A percentile compares a stretch with the other conserved stretches of the same genome.
phyloP scores from a whole-genome alignment of 2,797 vertebrate genomes.

The Centroberyx gerrardi region DNA sequence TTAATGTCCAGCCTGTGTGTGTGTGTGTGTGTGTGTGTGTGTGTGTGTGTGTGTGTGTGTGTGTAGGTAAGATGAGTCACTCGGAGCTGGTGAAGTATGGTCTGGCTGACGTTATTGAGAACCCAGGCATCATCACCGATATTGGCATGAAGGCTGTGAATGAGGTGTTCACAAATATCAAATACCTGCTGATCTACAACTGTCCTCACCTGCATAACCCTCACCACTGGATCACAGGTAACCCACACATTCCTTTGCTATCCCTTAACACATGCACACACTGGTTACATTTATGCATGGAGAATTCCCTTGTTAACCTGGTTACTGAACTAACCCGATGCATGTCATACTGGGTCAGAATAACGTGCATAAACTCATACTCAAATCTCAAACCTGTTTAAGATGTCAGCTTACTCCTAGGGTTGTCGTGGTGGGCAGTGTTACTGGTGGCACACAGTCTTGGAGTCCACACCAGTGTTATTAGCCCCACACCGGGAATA shows the following conservation, averaged over 20 bases:
- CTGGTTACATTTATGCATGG: too few species aligned
- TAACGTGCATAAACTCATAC: too few species aligned
- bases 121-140: slow-evolving; percentile 99
- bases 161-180: slow-evolving; percentile 98
- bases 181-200: slow-evolving; percentile 98
- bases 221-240: slow-evolving; percentile 99
- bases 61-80: slow-evolving; percentile 96
- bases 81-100: slow-evolving; percentile 97
- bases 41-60: slow-evolving; percentile 10
- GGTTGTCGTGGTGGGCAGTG: too few species aligned
- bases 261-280: too few species aligned
- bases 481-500: too few species aligned
- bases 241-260: neutral
- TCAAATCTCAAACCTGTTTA: too few species aligned
- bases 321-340: too few species aligned
- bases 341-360: too few species aligned
- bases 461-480: too few species aligned
- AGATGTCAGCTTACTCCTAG: too few species aligned
- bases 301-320: too few species aligned
- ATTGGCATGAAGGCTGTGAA: slow-evolving; percentile 99
- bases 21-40: slow-evolving; percentile 25
- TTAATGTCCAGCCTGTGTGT: neutral
- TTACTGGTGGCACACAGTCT: too few species aligned
- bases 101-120: slow-evolving; percentile 97
- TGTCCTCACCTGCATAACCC: slow-evolving; percentile 98